A percentile compares a stretch with the other conserved stretches of the same genome.
Conservation (phyloP, 2,113 vertebrate species). For the Sigmodon hispidus region DNA sequence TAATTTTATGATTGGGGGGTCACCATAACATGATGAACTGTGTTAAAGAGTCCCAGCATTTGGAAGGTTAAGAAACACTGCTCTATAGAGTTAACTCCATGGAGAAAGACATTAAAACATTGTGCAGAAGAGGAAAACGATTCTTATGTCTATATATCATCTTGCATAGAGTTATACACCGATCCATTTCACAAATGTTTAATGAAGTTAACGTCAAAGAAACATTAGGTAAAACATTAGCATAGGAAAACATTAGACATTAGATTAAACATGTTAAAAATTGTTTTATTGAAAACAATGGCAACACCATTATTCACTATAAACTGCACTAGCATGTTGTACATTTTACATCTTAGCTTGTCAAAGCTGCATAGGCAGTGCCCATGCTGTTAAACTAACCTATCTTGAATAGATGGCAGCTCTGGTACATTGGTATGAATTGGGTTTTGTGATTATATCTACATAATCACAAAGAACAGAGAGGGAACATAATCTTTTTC, state of each 20-base stretch:
- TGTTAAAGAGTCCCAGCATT: background rate
- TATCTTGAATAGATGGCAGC: slow-evolving; percentile 37
- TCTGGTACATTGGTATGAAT: background rate
- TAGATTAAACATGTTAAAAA: background rate
- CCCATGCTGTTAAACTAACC: slow-evolving; percentile 89
- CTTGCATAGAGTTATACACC: background rate
- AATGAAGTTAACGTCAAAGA: slow-evolving; percentile 32
- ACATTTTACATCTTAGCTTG: slow-evolving; percentile 89
- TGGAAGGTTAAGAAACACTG: background rate
- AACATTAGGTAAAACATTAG: background rate
- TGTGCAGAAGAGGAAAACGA: background rate
- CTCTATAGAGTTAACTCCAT: background rate
- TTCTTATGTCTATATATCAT: background rate
- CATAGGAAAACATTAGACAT: no score
- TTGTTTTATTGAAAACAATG: background rate
- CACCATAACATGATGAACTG: background rate
- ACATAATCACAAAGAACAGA: background rate
- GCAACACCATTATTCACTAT: background rate
- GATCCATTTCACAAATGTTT: slow-evolving; percentile 28
- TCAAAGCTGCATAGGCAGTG: slow-evolving; percentile 90
- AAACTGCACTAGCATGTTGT: slow-evolving; percentile 46
- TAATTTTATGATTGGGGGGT: background rate
- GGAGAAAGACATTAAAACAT: background rate
- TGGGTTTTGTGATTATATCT: background rate
- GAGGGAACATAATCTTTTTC: background rate